Percentiles rank a stretch among this genome's conserved stretches.
Conservation (phyloP, 2,797 vertebrate species). For the Chaunax sp. region DNA sequence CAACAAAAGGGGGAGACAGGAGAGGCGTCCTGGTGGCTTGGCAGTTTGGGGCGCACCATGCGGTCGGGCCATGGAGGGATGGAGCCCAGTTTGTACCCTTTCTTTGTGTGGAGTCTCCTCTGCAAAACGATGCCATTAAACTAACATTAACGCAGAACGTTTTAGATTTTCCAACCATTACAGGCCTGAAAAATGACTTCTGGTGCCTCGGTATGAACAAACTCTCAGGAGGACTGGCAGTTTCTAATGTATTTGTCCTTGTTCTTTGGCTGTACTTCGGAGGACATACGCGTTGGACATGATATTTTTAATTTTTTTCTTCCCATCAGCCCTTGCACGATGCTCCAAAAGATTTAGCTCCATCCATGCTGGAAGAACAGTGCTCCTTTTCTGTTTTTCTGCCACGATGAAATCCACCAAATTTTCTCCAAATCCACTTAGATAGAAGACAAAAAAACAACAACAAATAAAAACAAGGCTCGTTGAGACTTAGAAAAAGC, state of each 20-base stretch:
- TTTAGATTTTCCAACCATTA: constrained; percentile 3
- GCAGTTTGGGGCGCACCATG: constrained; percentile 19
- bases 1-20: constrained; percentile 38
- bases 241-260: constrained; percentile 10
- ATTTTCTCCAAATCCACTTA: constrained; percentile 22
- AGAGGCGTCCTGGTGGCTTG: constrained; percentile 33
- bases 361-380: constrained; percentile 51
- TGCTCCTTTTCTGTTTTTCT: constrained; percentile 13
- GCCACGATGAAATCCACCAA: constrained; percentile 32
- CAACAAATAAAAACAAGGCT: not conserved
- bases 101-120: constrained; percentile 20
- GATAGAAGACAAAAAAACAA: too few species aligned
- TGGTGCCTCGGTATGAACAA: constrained; percentile 7
- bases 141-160: constrained; percentile 1
- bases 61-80: constrained; percentile 10
- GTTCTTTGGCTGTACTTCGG: constrained; percentile 56
- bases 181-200: constrained; percentile 7
- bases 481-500: not conserved
- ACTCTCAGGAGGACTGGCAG: constrained; percentile 46
- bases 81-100: constrained; percentile 25
- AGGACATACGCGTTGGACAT: constrained; percentile 63
- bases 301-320: constrained; percentile 25
- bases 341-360: constrained; percentile 40
- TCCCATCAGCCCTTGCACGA: constrained; percentile 26
- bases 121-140: not conserved